These are phyloP conservation scores for Erinaceus europaeus DNA, from an alignment of 2,113 vertebrate genomes.

Conservation along the genomic window DNA sequence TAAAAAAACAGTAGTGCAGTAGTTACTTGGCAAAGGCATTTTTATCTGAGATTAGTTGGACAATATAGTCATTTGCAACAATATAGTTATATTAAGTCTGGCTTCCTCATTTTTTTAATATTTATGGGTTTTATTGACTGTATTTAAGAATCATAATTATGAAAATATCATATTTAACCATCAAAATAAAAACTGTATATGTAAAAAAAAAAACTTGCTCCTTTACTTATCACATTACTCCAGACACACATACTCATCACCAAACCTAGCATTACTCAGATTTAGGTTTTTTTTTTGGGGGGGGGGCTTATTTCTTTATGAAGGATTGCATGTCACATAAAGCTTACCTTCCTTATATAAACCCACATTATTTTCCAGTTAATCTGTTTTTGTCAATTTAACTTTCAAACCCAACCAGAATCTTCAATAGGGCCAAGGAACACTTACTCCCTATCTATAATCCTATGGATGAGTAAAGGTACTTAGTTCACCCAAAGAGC, in stretches of 20 bases:
- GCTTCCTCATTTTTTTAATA: too few species aligned
- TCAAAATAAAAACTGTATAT: too few species aligned
- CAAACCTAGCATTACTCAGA: not conserved
- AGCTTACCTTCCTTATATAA: not conserved
- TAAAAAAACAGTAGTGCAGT: too few species aligned
- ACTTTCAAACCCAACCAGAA: not conserved
- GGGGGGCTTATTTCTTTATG: not conserved
- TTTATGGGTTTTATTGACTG: too few species aligned
- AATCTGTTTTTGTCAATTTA: not conserved
- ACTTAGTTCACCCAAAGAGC: not conserved
- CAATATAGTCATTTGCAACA: too few species aligned
- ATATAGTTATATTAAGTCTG: too few species aligned
- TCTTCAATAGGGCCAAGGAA: not conserved
- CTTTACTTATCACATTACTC: not conserved
- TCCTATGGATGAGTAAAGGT: slow-evolving; percentile 16
- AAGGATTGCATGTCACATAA: not conserved
- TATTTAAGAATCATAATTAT: too few species aligned
- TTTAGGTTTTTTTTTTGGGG: not conserved
- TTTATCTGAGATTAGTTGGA: too few species aligned
- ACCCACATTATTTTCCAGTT: not conserved
- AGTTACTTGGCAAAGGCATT: too few species aligned
- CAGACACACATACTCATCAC: not conserved
- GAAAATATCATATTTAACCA: too few species aligned
- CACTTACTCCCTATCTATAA: not conserved
- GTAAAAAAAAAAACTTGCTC: too few species aligned